Evolutionary conservation across 2,797 vertebrate species (phyloP), one percentile per base, ranked within the genome.

Genomic region (Pseudocheirus occidentalis): DNA sequence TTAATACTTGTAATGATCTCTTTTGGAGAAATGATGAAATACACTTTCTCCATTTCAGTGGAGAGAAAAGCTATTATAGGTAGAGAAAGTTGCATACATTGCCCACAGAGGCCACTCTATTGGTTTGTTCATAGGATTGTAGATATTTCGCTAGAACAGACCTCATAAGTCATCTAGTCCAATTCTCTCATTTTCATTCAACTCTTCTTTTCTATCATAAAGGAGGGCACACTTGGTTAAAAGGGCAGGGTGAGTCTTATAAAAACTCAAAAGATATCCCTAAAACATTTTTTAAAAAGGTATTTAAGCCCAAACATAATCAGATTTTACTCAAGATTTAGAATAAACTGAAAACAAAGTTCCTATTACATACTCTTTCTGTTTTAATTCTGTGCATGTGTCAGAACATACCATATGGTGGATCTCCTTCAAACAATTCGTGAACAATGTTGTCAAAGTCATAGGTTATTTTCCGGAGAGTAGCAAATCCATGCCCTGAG

Each of bases 371-470:
- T 46, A 40, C 18, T 13, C 21, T 46, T 81, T 81, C 29, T 46
- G 4, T 46, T 46, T 73, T 21, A 59, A 94, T 87, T 55, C 54
- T 4, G 31, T 92, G 13, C 5, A 27, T 40, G 5, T 50, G 0
- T 0, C 9, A 73, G 29, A 92, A 94, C 97, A 97, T 96, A 98
- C 98, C 97, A 62, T 29, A 46, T 91, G 94, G 87, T 28, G 96
- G 59, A 18, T 96, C 96, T 55, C 92, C 95, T 95, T 98, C 98
- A 97, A 99, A 98, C 92, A 98, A 59, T n/a, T 98, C 97, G 50
- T 18, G 98, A 66, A 98, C 96, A 57, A 99, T 97, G n/a, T 58
- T 97, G 94, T 98, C 97, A 95, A 99, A 99, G 54, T 97, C 96
- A 56, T 92, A 90, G 50, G 98, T 98, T 24, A 98, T 62, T 59